phyloP scores from a whole-genome alignment of 2,888 invertebrate species.

The Taphrorychus bicolor region DNA sequence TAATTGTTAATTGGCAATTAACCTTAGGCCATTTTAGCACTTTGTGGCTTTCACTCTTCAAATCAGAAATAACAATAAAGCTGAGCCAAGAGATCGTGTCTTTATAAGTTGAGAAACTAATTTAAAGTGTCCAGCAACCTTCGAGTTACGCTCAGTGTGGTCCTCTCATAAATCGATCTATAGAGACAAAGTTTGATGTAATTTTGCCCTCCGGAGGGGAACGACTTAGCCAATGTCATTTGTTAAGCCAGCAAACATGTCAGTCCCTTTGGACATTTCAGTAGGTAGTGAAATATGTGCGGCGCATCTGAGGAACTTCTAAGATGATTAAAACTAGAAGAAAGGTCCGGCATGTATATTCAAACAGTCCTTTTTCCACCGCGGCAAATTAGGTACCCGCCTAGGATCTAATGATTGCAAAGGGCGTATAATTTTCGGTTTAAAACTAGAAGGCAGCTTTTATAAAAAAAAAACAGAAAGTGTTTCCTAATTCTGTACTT shows the following conservation, averaged over 20 bases:
- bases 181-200: background rate
- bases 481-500: background rate
- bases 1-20: no score
- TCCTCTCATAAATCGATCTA: no score
- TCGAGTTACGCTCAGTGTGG: no score
- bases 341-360: constrained; percentile 12
- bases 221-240: background rate
- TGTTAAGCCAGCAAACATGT: background rate
- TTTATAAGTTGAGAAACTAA: no score
- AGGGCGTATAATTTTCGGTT: background rate
- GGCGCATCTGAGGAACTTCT: constrained; percentile 13
- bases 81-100: no score
- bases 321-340: constrained; percentile 25
- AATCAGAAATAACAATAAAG: no score
- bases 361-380: constrained; percentile 15
- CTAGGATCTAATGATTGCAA: background rate
- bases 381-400: constrained; percentile 2
- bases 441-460: background rate
- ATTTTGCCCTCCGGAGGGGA: background rate
- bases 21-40: no score
- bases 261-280: constrained; percentile 8
- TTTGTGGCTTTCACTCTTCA: no score
- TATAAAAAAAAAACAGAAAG: background rate
- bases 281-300: constrained; percentile 23
- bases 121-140: no score